phyloP scores from a whole-genome alignment of 2,888 invertebrate genomes.

The Ochropacha duplaris region DNA sequence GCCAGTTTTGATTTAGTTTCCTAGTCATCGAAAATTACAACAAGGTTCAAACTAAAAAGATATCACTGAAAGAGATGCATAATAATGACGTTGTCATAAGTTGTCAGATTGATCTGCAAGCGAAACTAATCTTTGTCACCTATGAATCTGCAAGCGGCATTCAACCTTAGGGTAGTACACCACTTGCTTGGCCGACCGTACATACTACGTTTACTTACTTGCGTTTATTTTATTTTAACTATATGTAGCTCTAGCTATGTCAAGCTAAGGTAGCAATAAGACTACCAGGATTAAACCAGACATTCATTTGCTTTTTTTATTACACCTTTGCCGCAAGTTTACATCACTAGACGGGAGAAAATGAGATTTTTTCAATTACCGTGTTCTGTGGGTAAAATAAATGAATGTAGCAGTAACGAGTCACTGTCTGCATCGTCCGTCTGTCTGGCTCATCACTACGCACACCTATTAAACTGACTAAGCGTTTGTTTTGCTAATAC shows the following conservation, averaged over 20 bases:
- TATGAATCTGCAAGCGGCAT: no score
- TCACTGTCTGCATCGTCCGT: conserved; percentile 6
- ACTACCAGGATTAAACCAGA: conserved; percentile 26
- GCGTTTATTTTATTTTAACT: neutral
- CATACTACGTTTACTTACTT: no score
- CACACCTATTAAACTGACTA: conserved; percentile 3
- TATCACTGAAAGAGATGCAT: no score
- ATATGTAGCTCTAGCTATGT: neutral
- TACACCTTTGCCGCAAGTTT: conserved; percentile 49
- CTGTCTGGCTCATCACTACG: conserved; percentile 18
- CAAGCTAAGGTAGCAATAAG: neutral
- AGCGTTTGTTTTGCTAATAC: conserved; percentile 1
- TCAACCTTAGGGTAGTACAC: no score
- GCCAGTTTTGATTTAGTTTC: no score
- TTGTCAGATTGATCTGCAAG: no score
- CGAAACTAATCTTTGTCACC: no score
- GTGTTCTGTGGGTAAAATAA: conserved; percentile 52
- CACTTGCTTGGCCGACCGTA: no score
- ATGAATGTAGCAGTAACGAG: conserved; percentile 46
- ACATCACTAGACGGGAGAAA: conserved; percentile 54
- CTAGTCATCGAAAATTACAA: no score
- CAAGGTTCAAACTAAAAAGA: no score
- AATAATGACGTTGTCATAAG: no score
- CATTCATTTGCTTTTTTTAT: conserved; percentile 36
- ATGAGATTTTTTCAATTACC: conserved; percentile 75